Conservation (phyloP, 2,888 invertebrate species). For the Sceliomorpha sp. region DNA sequence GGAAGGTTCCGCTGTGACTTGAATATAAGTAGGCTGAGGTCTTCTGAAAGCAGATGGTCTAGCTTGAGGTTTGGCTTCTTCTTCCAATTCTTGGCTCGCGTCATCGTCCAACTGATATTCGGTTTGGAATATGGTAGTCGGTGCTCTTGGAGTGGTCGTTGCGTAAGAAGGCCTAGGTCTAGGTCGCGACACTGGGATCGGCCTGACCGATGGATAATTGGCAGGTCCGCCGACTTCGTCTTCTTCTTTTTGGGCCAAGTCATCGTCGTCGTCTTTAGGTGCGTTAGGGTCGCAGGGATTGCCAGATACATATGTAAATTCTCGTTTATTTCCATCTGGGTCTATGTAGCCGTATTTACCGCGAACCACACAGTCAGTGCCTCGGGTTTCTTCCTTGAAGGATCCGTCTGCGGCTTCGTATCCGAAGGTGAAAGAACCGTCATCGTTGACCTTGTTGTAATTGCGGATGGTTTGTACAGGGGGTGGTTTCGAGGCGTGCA, state of each 20-base stretch:
- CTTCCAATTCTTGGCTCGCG: slow-evolving; percentile 83
- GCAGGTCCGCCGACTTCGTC: slow-evolving; percentile 83
- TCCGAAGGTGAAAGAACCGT: slow-evolving; percentile 91
- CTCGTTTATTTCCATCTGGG: slow-evolving; percentile 91
- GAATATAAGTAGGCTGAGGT: slow-evolving; percentile 75
- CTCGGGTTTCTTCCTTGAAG: slow-evolving; percentile 92
- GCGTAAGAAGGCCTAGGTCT: slow-evolving; percentile 80
- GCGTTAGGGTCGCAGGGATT: slow-evolving; percentile 93
- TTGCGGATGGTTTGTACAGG: slow-evolving; percentile 91
- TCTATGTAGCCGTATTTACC: slow-evolving; percentile 94
- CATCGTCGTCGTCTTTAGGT: slow-evolving; percentile 85
- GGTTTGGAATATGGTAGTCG: slow-evolving; percentile 87
- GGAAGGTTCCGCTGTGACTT: slow-evolving; percentile 64
- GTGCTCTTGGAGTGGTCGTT: slow-evolving; percentile 80
- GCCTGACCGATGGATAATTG: slow-evolving; percentile 83
- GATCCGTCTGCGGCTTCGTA: slow-evolving; percentile 92
- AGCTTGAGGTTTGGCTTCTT: slow-evolving; percentile 82
- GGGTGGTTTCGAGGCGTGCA: slow-evolving; percentile 83
- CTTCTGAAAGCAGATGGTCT: slow-evolving; percentile 77
- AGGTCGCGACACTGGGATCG: slow-evolving; percentile 66
- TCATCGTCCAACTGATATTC: slow-evolving; percentile 82
- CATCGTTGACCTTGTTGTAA: slow-evolving; percentile 91
- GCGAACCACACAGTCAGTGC: slow-evolving; percentile 91
- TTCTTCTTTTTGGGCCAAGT: slow-evolving; percentile 82
- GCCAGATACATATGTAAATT: slow-evolving; percentile 92